Conservation (phyloP, 2,113 vertebrate species). For the Corvus hawaiiensis region DNA sequence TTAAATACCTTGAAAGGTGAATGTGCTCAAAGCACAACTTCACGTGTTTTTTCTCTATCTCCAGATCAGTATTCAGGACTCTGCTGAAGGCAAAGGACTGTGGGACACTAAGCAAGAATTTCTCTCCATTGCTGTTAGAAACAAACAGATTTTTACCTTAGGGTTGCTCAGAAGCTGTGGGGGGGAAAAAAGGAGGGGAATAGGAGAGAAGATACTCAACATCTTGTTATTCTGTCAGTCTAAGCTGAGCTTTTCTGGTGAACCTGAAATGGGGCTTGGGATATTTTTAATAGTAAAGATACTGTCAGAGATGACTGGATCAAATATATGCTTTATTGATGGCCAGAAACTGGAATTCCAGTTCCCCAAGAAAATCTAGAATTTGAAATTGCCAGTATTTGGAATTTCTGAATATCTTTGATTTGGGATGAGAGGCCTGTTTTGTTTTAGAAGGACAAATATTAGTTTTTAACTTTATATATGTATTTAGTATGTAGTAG, state of each 20-base stretch:
- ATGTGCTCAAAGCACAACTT: neutral
- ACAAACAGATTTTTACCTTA: neutral
- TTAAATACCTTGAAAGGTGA: neutral
- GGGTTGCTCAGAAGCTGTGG: neutral
- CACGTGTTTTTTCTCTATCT: neutral
- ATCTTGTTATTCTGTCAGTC: neutral
- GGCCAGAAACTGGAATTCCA: neutral
- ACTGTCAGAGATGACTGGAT: neutral
- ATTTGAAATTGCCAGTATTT: neutral
- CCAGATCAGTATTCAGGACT: neutral
- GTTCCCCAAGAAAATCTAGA: neutral
- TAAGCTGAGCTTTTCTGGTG: neutral
- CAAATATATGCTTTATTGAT: neutral
- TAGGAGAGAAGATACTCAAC: neutral
- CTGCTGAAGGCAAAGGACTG: neutral
- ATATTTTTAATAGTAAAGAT: neutral
- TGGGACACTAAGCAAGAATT: neutral
- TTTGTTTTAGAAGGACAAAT: neutral
- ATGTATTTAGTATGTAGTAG: neutral
- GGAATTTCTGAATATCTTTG: neutral
- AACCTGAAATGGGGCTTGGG: neutral
- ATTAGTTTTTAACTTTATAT: neutral
- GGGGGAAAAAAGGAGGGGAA: neutral
- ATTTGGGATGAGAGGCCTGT: neutral
- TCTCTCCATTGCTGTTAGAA: neutral